Conservation (phyloP, 2,113 vertebrate genomes). For the Lagopus leucura region DNA sequence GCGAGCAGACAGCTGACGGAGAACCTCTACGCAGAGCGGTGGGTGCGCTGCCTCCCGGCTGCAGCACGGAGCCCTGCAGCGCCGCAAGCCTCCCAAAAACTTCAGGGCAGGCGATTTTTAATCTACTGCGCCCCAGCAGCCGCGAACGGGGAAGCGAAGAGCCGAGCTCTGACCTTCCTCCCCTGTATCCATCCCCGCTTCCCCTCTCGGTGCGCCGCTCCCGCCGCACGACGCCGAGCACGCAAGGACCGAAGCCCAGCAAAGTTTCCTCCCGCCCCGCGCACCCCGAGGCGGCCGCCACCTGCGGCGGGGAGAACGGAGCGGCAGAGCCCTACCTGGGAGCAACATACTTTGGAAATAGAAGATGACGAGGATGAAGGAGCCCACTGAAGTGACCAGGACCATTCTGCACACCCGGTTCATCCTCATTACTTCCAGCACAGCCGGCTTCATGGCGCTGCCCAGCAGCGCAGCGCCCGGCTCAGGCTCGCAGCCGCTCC, state of each 20-base stretch:
- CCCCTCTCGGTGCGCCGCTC: neutral
- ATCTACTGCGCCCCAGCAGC: rapidly evolving
- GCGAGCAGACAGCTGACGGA: neutral
- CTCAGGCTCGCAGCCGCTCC: neutral
- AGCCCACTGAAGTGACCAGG: constrained; percentile 95
- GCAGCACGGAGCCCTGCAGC: neutral
- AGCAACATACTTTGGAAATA: constrained; percentile 99
- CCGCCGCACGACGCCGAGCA: too few species aligned
- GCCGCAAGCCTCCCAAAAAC: neutral
- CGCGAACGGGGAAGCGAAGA: neutral
- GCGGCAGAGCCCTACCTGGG: constrained; percentile 87
- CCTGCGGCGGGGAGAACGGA: neutral
- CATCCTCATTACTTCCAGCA: constrained; percentile 95
- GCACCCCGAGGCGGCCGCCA: neutral
- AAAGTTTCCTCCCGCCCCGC: neutral
- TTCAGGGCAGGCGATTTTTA: neutral
- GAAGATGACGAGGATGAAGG: constrained; percentile 97
- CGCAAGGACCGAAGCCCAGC: neutral
- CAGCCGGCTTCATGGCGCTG: constrained; percentile 90
- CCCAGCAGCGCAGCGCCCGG: neutral
- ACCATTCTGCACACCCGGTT: constrained; percentile 94
- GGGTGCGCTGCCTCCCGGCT: neutral
- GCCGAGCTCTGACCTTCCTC: too few species aligned
- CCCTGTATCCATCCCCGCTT: too few species aligned
- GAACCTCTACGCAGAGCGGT: neutral